Conservation (phyloP, 92 coral and sea anemone genomes). For the Siderastrea radians region DNA sequence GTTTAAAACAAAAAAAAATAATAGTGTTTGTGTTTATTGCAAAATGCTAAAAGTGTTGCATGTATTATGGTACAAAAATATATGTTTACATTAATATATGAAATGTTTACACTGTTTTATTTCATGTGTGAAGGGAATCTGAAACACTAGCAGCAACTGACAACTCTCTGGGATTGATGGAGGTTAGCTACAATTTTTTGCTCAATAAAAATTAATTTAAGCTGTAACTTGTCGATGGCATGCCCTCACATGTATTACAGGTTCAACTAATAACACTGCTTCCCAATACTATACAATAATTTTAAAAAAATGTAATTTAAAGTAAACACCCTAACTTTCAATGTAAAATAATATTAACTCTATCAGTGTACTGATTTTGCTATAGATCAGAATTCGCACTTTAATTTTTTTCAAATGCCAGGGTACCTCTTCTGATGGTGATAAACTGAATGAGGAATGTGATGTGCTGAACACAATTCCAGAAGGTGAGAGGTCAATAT, state of each 20-base stretch:
- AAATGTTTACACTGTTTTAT: slow-evolving; percentile 4
- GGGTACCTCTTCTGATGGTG: slow-evolving; percentile 11
- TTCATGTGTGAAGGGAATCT: slow-evolving; percentile 2
- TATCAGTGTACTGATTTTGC: slow-evolving; percentile 1
- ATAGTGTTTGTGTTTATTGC: background rate
- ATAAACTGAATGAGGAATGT: slow-evolving; percentile 10
- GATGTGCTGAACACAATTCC: slow-evolving; percentile 6
- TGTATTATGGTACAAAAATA: slow-evolving; percentile 3
- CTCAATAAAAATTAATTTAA: slow-evolving; percentile 8
- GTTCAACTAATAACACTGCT: no score
- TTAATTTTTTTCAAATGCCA: slow-evolving; percentile 4
- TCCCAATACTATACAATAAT: background rate
- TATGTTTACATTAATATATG: slow-evolving; percentile 6
- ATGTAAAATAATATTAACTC: slow-evolving; percentile 7
- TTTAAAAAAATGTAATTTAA: no score
- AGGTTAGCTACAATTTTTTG: slow-evolving; percentile 11
- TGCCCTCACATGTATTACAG: slow-evolving; percentile 1
- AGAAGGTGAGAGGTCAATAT: slow-evolving; percentile 14
- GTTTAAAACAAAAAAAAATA: slow-evolving; percentile 21
- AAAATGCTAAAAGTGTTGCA: background rate
- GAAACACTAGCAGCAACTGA: slow-evolving; percentile 8
- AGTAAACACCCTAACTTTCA: no score
- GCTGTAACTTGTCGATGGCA: slow-evolving; percentile 8
- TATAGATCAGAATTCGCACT: slow-evolving; percentile 5
- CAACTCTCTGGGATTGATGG: slow-evolving; percentile 12